Evolutionary conservation across 1,140 invertebrate species (phyloP).

Genomic region (Leptinotarsa lineolata): DNA sequence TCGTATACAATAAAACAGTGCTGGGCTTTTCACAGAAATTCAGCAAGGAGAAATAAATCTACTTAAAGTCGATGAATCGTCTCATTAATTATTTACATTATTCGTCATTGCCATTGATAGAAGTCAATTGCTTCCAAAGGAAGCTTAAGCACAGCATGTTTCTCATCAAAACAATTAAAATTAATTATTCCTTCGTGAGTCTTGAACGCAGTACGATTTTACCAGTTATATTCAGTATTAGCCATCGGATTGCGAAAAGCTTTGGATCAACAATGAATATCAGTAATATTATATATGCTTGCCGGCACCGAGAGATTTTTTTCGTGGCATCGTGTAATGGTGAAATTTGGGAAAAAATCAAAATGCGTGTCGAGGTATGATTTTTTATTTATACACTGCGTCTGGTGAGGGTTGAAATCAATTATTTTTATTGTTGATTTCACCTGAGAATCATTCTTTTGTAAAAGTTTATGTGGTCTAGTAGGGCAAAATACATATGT

Average conservation of each 20-base stretch:
- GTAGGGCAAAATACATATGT: no score
- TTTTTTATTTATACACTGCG: neutral
- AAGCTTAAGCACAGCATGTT: neutral
- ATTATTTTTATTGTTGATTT: no score
- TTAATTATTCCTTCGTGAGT: neutral
- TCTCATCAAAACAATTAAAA: conserved; percentile 1
- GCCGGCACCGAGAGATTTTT: neutral
- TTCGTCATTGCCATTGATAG: no score
- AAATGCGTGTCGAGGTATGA: neutral
- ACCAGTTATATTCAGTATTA: conserved; percentile 22
- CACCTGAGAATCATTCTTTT: no score
- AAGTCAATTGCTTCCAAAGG: neutral
- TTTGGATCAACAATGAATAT: neutral
- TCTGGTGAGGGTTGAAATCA: no score
- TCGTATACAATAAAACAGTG: no score
- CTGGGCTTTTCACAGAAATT: no score
- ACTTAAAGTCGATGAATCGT: no score
- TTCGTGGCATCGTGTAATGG: neutral
- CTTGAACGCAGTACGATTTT: conserved; percentile 6
- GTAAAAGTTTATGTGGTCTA: no score
- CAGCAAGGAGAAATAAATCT: no score
- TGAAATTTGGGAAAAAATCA: conserved; percentile 10
- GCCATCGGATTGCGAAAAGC: neutral
- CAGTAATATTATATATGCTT: neutral
- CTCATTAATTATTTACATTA: no score